Evolutionary conservation across 2,888 invertebrate genomes (phyloP).

Genomic region (Eupeodes latifasciatus): DNA sequence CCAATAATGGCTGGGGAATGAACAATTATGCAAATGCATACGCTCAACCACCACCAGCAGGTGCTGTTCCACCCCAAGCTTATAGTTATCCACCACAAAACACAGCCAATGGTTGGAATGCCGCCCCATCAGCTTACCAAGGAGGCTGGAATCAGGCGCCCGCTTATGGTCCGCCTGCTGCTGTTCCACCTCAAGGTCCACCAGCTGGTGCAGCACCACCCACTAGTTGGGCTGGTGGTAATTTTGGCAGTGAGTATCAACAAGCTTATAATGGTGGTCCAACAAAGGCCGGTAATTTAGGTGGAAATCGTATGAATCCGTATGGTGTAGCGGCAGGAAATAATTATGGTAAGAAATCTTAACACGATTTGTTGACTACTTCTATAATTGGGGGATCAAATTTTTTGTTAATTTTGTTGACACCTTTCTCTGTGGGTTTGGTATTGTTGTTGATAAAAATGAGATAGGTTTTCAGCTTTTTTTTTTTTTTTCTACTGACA

Average conservation of each 20-base stretch:
- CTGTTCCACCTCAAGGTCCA: slow-evolving; percentile 77
- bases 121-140: slow-evolving; percentile 78
- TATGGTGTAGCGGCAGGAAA: slow-evolving; percentile 81
- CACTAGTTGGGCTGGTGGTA: slow-evolving; percentile 71
- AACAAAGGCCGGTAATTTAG: slow-evolving; percentile 89
- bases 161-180: slow-evolving; percentile 78
- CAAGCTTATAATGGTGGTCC: slow-evolving; percentile 93
- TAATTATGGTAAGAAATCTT: slow-evolving; percentile 80
- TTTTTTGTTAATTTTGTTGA: slow-evolving; percentile 40
- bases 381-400: slow-evolving; percentile 59
- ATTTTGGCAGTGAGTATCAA: slow-evolving; percentile 88
- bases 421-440: not conserved
- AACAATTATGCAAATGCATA: slow-evolving; percentile 79
- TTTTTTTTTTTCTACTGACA: not conserved
- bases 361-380: slow-evolving; percentile 57
- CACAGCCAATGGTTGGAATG: slow-evolving; percentile 75
- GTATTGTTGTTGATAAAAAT: not conserved
- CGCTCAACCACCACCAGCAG: slow-evolving; percentile 78
- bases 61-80: slow-evolving; percentile 73
- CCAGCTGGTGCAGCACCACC: slow-evolving; percentile 73
- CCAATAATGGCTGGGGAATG: slow-evolving; percentile 79
- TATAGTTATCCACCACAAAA: slow-evolving; percentile 72
- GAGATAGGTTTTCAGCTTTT: not conserved
- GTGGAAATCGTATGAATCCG: slow-evolving; percentile 89
- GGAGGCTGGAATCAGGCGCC: slow-evolving; percentile 70